phyloP scores from a whole-genome alignment of 2,888 invertebrate species.

The Oxyscelio sp. region DNA sequence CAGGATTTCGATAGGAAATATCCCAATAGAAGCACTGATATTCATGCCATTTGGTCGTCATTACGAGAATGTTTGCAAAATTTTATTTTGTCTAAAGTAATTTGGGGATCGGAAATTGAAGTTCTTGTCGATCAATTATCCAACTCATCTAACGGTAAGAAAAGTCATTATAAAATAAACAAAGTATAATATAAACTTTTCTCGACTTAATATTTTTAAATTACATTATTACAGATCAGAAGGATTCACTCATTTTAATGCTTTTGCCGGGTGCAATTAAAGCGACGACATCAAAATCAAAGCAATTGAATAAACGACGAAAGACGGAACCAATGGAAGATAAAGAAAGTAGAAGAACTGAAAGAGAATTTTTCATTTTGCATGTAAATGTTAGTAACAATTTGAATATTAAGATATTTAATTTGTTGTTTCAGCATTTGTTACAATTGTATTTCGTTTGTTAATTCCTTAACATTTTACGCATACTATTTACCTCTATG shows the following conservation, averaged over 20 bases:
- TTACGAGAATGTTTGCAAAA: too few species aligned
- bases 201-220: too few species aligned
- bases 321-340: background rate
- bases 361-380: constrained; percentile 33
- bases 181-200: too few species aligned
- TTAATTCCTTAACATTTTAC: background rate
- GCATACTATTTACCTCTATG: background rate
- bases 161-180: too few species aligned
- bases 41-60: too few species aligned
- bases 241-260: constrained; percentile 13
- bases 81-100: too few species aligned
- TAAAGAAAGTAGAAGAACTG: background rate
- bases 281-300: constrained; percentile 4
- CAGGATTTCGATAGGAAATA: too few species aligned
- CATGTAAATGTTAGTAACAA: constrained; percentile 29
- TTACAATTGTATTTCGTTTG: background rate
- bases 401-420: background rate
- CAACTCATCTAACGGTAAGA: too few species aligned
- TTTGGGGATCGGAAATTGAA: too few species aligned
- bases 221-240: background rate
- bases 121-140: too few species aligned
- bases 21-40: too few species aligned
- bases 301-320: background rate
- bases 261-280: constrained; percentile 14
- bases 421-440: background rate